Conservation (phyloP, 2,888 invertebrate genomes). For the Leptinotarsa haldemani region DNA sequence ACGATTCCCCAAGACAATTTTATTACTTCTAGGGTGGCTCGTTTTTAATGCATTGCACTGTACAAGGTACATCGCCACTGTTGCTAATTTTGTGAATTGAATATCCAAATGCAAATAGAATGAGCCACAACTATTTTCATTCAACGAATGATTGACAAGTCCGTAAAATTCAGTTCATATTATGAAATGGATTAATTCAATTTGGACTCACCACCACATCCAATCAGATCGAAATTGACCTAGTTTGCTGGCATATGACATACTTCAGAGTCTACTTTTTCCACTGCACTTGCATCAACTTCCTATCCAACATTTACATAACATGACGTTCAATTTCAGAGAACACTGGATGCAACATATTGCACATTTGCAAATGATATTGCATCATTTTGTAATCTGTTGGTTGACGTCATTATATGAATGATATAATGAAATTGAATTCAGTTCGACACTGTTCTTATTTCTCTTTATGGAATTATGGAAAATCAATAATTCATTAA, state of each 20-base stretch:
- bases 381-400: background rate
- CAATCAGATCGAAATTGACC: background rate
- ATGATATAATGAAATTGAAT: too few species aligned
- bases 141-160: background rate
- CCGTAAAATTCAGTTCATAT: background rate
- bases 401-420: too few species aligned
- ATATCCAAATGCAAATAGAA: background rate
- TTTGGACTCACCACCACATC: background rate
- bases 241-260: background rate
- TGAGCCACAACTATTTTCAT: background rate
- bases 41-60: too few species aligned
- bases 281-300: background rate
- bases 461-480: too few species aligned
- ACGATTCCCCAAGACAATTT: too few species aligned
- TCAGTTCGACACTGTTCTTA: too few species aligned
- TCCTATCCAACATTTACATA: background rate
- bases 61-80: too few species aligned
- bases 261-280: background rate
- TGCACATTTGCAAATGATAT: background rate
- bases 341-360: background rate
- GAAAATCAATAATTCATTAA: too few species aligned
- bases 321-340: background rate
- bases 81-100: too few species aligned
- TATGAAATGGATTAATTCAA: background rate
- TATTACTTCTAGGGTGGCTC: too few species aligned